These are phyloP conservation scores for Microcebus lehilahytsara DNA, from an alignment of 2,113 vertebrate species.

Conservation along the genomic window DNA sequence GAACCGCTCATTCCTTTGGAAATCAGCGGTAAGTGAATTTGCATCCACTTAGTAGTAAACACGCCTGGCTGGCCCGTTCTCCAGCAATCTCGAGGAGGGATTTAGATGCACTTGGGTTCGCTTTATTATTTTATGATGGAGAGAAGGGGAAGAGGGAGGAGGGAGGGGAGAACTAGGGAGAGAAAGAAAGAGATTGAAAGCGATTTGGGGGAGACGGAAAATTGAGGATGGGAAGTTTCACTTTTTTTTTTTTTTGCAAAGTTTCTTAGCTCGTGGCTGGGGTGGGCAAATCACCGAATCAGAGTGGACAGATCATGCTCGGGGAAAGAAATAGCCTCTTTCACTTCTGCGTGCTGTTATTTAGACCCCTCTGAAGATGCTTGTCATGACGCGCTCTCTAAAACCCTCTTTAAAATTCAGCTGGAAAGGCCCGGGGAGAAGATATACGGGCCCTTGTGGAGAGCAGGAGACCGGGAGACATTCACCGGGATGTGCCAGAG, in stretches of 20 bases:
- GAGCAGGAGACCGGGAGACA: not conserved
- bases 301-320: not conserved
- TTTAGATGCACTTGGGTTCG: not conserved
- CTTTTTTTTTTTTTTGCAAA: not conserved
- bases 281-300: not conserved
- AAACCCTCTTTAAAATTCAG: slow-evolving; percentile 73
- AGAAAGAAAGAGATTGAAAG: not conserved
- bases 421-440: slow-evolving; percentile 11
- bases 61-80: not conserved
- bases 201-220: not conserved
- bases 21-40: slow-evolving; percentile 72
- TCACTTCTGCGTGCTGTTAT: slow-evolving; percentile 4
- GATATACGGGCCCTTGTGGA: slow-evolving; percentile 43
- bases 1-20: slow-evolving; percentile 45
- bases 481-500: not conserved
- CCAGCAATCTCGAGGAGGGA: not conserved
- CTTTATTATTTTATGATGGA: slow-evolving; percentile 55
- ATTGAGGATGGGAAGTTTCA: not conserved
- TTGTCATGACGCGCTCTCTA: slow-evolving; percentile 51
- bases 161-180: not conserved
- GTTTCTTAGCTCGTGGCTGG: not conserved
- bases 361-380: slow-evolving; percentile 65
- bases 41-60: slow-evolving; percentile 76
- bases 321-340: not conserved
- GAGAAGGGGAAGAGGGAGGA: not conserved